Base-by-base conservation (phyloP, 1,140 invertebrate genomes). In the Musca domestica region DNA sequence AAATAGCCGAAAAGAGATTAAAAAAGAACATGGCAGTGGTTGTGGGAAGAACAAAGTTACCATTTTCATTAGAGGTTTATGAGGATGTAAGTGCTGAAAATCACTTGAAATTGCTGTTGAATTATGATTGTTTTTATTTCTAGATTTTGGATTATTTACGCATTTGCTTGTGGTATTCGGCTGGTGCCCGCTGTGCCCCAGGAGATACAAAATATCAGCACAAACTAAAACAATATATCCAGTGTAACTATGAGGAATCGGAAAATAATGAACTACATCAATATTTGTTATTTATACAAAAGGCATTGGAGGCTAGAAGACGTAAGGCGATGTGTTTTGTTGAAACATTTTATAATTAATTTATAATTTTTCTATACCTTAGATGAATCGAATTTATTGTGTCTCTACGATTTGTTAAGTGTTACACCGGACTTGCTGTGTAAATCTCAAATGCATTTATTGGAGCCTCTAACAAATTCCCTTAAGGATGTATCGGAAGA, bases 91-190 rank as follows among this genome's bases (percentile, higher is more conserved):
- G 15, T 58, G 27, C 9, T 30, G n/a, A 17, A 6, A 20, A 30
- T 63, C 46, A 19, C 9, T 10, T 23, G 7, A 64, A 15, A n/a
- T 12, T 0, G 15, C 1, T 10, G 2, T 56, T 56, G 2, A 4
- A 56, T 54, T 65, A 1, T 22, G 73, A 76, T 71, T 72, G 51
- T 64, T n/a, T 65, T 46, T 64, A n/a, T 61, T 82, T 83, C 17
- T 75, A 93, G 90, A 89, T 94, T 69, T 80, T 95, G 6, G 83
- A 89, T 3, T 95, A 94, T 81, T 79, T 93, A 65, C 85, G 92
- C 3, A 84, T 93, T 73, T 94, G 92, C 76, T 81, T 95, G 20
- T 82, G 80, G 80, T 81, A 77, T 54, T 82, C 80, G 9, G 77
- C 80, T 20, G 80, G 77, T 0, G 75, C 83, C 22, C 73, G 83